These are phyloP conservation scores for Erinaceus europaeus DNA, from an alignment of 2,113 vertebrate species.

Conservation along the genomic window DNA sequence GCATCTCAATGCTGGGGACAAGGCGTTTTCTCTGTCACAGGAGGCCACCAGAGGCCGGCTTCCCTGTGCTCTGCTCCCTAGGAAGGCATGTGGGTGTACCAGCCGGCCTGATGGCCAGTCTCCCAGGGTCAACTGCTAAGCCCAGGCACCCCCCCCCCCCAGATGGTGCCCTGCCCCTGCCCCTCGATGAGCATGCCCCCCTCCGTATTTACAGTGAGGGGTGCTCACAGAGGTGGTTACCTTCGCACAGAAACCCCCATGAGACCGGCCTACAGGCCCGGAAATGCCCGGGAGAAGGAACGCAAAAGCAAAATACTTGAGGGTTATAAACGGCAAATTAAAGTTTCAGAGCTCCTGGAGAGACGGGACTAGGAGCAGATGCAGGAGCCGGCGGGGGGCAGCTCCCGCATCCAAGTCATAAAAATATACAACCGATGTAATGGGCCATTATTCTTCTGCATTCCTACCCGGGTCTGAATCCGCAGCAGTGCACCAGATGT, in stretches of 20 bases:
- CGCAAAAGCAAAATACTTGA: constrained; percentile 78
- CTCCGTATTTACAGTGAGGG: constrained; percentile 33
- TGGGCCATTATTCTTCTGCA: constrained; percentile 87
- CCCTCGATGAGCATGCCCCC: background rate
- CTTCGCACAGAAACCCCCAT: constrained; percentile 68
- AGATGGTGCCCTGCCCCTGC: background rate
- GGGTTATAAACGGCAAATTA: constrained; percentile 76
- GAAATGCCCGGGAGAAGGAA: constrained; percentile 69
- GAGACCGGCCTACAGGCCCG: constrained; percentile 45
- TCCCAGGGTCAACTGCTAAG: constrained; percentile 30
- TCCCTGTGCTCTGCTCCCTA: background rate
- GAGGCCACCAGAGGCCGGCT: background rate
- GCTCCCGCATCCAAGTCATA: constrained; percentile 84
- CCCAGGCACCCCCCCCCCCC: constrained; percentile 39
- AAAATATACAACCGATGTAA: constrained; percentile 88
- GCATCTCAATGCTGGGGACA: too few species aligned
- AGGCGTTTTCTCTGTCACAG: too few species aligned
- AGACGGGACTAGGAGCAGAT: constrained; percentile 84
- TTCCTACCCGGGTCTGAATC: constrained; percentile 82
- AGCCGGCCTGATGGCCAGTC: constrained; percentile 23
- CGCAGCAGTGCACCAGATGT: constrained; percentile 82
- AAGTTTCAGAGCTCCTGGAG: constrained; percentile 82
- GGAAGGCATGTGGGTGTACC: constrained; percentile 14
- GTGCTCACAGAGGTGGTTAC: constrained; percentile 24
- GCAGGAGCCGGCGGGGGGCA: constrained; percentile 84